phyloP scores from a whole-genome alignment of 2,888 invertebrate genomes.

The Drosophila neoperkinsi region DNA sequence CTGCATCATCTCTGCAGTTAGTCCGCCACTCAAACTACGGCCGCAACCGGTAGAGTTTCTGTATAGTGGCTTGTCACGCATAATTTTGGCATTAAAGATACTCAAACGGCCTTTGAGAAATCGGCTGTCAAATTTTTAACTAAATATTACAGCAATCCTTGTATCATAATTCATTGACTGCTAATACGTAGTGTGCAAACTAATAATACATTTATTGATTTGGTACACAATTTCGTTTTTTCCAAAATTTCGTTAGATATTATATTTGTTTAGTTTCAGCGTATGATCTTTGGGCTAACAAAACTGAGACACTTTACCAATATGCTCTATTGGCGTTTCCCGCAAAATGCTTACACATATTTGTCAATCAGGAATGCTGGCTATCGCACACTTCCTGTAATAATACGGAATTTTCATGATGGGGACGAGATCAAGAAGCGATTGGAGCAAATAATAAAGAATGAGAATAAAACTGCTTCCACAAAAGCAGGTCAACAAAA shows the following conservation, averaged over 20 bases:
- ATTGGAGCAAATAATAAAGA: constrained; percentile 7
- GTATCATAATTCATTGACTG: neutral
- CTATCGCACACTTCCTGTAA: constrained; percentile 6
- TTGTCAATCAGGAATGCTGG: neutral
- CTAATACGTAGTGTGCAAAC: neutral
- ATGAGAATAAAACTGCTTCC: too few species aligned
- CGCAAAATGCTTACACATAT: neutral
- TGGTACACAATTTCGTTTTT: constrained; percentile 2
- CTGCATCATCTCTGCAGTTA: neutral
- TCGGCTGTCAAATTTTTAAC: constrained; percentile 46
- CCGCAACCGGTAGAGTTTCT: too few species aligned
- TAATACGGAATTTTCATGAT: constrained; percentile 10
- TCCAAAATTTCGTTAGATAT: constrained; percentile 1
- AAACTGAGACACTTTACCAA: constrained; percentile 10
- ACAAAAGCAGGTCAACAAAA: neutral
- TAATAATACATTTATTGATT: constrained; percentile 7
- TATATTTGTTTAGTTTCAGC: constrained; percentile 2
- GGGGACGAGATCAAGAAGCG: constrained; percentile 3
- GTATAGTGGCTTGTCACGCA: neutral
- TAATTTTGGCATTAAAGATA: neutral
- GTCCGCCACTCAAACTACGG: too few species aligned
- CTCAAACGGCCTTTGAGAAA: neutral
- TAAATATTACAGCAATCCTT: neutral
- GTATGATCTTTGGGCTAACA: neutral
- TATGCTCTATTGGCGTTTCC: constrained; percentile 15